Conservation (phyloP, 2,113 vertebrate genomes). For the Antigone vipio region DNA sequence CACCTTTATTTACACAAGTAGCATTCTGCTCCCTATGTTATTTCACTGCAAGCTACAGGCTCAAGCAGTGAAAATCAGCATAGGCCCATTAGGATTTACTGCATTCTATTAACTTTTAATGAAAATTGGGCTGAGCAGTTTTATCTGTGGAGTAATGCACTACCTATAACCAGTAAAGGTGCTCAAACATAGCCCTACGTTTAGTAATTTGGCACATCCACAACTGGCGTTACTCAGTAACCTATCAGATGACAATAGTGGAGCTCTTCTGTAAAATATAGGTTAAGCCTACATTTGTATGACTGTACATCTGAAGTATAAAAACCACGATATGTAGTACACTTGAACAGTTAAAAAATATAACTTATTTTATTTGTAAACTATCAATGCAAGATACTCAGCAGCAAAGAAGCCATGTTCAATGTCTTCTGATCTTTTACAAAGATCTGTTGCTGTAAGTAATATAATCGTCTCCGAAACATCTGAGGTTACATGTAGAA, state of each 20-base stretch:
- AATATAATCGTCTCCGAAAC: slow-evolving; percentile 69
- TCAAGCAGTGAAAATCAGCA: slow-evolving; percentile 23
- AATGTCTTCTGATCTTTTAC: slow-evolving; percentile 62
- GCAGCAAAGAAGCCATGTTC: slow-evolving; percentile 67
- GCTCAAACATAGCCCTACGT: slow-evolving; percentile 29
- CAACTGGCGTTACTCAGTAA: slow-evolving; percentile 47
- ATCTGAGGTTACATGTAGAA: slow-evolving; percentile 82
- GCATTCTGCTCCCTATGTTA: not conserved
- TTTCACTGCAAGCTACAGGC: slow-evolving; percentile 3
- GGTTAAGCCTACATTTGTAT: slow-evolving; percentile 67
- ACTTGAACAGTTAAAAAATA: slow-evolving; percentile 79
- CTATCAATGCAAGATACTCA: slow-evolving; percentile 68
- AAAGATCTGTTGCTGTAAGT: slow-evolving; percentile 67
- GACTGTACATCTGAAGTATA: slow-evolving; percentile 77
- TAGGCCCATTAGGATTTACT: slow-evolving; percentile 1
- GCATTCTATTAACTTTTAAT: not conserved
- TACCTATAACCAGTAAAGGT: slow-evolving; percentile 30
- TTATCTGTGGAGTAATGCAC: slow-evolving; percentile 15
- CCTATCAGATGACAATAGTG: slow-evolving; percentile 59
- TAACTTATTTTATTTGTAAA: slow-evolving; percentile 79
- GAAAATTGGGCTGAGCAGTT: slow-evolving; percentile 15
- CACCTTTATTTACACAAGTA: slow-evolving; percentile 48
- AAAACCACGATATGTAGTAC: slow-evolving; percentile 72
- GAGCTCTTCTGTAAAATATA: slow-evolving; percentile 72
- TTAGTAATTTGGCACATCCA: slow-evolving; percentile 59